A percentile compares a stretch with the other conserved stretches of the same genome.
These are phyloP conservation scores for Centrocercus urophasianus DNA, from an alignment of 2,113 vertebrate genomes.

Conservation along the genomic window DNA sequence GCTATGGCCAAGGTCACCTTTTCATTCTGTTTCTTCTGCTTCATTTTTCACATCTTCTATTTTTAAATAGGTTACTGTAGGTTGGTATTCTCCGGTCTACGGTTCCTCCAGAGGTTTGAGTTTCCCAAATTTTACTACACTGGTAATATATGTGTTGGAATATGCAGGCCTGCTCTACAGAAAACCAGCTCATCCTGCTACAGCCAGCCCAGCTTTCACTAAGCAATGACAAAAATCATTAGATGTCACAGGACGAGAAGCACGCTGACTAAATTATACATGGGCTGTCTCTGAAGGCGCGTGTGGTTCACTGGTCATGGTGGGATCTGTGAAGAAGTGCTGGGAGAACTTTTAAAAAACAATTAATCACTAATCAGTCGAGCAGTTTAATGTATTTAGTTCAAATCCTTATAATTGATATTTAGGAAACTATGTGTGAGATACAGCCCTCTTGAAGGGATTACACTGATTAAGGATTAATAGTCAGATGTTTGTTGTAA, in stretches of 20 bases:
- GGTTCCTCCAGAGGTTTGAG: conserved; percentile 5
- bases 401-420: conserved; percentile 78
- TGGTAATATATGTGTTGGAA: background rate
- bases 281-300: background rate
- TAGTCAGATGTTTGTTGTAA: conserved; percentile 73
- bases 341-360: conserved; percentile 25
- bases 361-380: conserved; percentile 40
- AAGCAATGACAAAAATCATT: background rate
- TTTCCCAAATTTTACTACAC: background rate
- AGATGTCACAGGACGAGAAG: background rate
- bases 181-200: background rate
- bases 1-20: conserved; percentile 61
- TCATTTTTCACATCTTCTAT: conserved; percentile 6
- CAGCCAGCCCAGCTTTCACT: background rate
- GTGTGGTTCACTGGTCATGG: background rate
- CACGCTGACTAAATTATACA: background rate
- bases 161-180: background rate
- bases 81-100: background rate
- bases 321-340: background rate
- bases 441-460: conserved; percentile 75
- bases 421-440: conserved; percentile 69
- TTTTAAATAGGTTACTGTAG: conserved; percentile 19
- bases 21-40: conserved; percentile 15
- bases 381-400: conserved; percentile 63
- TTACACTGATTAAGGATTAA: conserved; percentile 77